Evolutionary conservation across 2,888 invertebrate genomes (phyloP), one percentile per base, ranked within the genome.

Genomic region (Lepidocyrtinus sp.): DNA sequence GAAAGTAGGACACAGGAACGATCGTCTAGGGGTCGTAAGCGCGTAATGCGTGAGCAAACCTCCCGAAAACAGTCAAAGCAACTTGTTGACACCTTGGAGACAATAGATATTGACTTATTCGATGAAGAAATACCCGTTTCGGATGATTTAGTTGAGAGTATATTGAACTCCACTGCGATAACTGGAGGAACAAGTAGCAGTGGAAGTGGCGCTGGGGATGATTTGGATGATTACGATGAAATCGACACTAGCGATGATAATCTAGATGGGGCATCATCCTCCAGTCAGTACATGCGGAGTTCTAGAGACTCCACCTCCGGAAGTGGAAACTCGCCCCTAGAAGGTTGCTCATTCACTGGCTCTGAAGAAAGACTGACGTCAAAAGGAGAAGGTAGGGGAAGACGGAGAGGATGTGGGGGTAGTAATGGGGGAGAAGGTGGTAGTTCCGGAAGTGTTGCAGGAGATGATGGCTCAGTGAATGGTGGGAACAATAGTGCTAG

Each of bases 1-100:
- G 85, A 85, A 75, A 83, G 85, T 73, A 83, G 81, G 81, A 79
- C 82, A 76, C 82, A 74, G 69, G 84, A 85, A 75, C 82, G 83
- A 75, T 79, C 81, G 24, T 76, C 83, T 50, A 81, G 85, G 59
- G 84, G 85, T 69, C 84, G 85, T 25, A 85, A 85, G 75, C 84
- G 85, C 64, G 70, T 76, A 70, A 76, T 76, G 70, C 76, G 76
- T 70, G 76, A 76, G 50, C 70, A 69, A 64, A 70, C 69, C 24
- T 64, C 76, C 70, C 76, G 76, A 70, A 76, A 76, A 36, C 76
- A 76, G 25, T 76, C 76, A 3, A 76, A 76, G 55, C 76, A 76
- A 70, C 17, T 76, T 9, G 64, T 64, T n/a, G 76, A 76, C 1
- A 55, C 76, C 5, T 36, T 76, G 55, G 76, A 76, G 27, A 70